Evolutionary conservation across 2,797 vertebrate genomes (phyloP).

Genomic region (Coranthus polyacanthus): DNA sequence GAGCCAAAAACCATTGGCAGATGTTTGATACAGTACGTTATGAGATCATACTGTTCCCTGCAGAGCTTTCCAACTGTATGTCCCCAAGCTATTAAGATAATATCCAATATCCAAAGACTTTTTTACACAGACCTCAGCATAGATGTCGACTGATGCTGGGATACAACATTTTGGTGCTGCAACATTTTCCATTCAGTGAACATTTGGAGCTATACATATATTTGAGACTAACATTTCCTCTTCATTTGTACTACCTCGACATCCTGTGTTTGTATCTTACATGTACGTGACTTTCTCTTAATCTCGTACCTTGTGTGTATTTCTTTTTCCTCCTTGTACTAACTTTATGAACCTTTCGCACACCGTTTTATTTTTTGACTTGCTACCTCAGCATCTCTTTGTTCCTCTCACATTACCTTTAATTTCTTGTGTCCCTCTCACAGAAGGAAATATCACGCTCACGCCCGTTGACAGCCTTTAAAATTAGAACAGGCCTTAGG

Average conservation of each 20-base stretch:
- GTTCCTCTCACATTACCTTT: conserved; percentile 11
- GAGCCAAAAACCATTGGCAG: conserved; percentile 10
- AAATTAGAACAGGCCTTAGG: conserved; percentile 19
- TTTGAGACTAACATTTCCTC: no score
- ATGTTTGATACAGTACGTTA: conserved; percentile 13
- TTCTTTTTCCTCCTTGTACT: not conserved
- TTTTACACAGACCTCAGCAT: not conserved
- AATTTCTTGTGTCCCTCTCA: conserved; percentile 28
- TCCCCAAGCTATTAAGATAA: not conserved
- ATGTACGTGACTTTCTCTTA: not conserved
- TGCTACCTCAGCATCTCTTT: conserved; percentile 24
- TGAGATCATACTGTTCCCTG: conserved; percentile 12
- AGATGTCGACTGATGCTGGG: conserved; percentile 1
- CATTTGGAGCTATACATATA: not conserved
- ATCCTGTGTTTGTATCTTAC: not conserved
- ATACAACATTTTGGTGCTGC: not conserved
- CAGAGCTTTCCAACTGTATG: not conserved
- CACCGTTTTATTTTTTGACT: not conserved
- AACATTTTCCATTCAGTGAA: not conserved
- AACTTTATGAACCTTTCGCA: not conserved
- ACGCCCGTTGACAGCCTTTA: conserved; percentile 32
- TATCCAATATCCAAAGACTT: conserved; percentile 2
- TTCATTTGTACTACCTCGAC: conserved; percentile 5
- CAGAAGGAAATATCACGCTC: conserved; percentile 18
- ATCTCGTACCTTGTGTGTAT: not conserved